Base-by-base conservation (phyloP, 2,797 vertebrate genomes). In the Pipistrellus nathusii region DNA sequence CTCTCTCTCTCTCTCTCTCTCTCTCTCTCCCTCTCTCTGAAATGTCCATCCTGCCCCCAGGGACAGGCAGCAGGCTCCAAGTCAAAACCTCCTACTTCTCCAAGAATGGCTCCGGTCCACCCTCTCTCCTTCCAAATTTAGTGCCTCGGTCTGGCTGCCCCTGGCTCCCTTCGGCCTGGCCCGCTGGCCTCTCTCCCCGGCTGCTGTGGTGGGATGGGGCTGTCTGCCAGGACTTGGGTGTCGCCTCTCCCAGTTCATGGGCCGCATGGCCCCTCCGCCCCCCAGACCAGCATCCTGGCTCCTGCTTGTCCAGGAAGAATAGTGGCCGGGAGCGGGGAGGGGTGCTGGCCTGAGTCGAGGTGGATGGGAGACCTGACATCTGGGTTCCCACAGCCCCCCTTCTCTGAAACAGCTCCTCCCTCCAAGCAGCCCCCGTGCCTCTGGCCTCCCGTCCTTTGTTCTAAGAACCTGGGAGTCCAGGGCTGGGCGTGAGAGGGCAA, bases 401-500 rank as follows among this genome's bases (percentile, higher is more conserved):
- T 51, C 53, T 82, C 59, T n/a, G 81, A 75, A 76, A 38, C 5
- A n/a, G 53, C 53, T 15, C 1, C 35, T 69, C 41, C 3, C 41
- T 77, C 78, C 6, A 48, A 72, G 41, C 41, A 77, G 35, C n/a
- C 86, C 46, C 51, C 21, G 1, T 7, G 48, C 75, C 53, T 77
- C 55, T 30, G 38, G 41, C 94, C 62, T 93, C 77, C 62, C 55
- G 18, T 32, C 41, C 68, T 82, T 25, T 9, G 8, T 81, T 93
- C 96, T 68, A 69, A 96, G 88, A 86, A 55, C 66, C 53, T 71
- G 90, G 85, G 90, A 55, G 85, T 94, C 75, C 7, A 0, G 0
- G 18, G 41, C 82, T 66, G 91, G 82, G 78, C 84, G 90, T 85
- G 93, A 88, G 90, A 85, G 95, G 97, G 93, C 96, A 96, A 94